Evolutionary conservation across 2,797 vertebrate species (phyloP), one percentile per base, ranked within the genome.

Genomic region (Champsocephalus esox): DNA sequence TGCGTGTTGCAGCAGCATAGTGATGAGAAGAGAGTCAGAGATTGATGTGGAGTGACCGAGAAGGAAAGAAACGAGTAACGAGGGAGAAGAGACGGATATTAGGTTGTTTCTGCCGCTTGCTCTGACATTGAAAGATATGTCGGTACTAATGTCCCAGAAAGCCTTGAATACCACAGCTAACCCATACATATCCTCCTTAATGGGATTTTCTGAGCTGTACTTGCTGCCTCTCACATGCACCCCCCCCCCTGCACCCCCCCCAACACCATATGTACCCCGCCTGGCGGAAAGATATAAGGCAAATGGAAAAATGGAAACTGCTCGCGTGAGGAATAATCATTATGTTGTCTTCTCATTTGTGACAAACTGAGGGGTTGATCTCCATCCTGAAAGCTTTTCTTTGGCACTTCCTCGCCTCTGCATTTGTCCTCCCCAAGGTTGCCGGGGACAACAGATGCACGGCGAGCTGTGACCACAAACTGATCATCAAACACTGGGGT

Each of bases 101-200:
- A 87, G 87, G 87, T 91, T 90, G 83, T 85, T 89, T 85, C 78
- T 76, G 73, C 62, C 3, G 57, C 83, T 88, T 74, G 68, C 83
- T 70, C 82, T 87, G 88, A 92, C 89, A 91, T 86, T 87, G 88
- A 90, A 87, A 87, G 86, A 91, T 89, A 87, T 87, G 88, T 85
- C 50, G 3, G 62, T 80, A 71, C 85, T 89, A 86, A 92, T 88
- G 87, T 90, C 85, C 82, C 77, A 85, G 81, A 90, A 90, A 90
- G 82, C 87, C 85, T 88, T 92, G 87, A 91, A 88, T 88, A 90
- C 88, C 80, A 84, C 87, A 78, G 62, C 73, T 84, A 90, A 87
- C 84, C 82, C 84, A 87, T 89, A 89, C 85, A 91, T 87, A 92
- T 90, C 80, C 75, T 28, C 56, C 74, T 84, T 92, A 92, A 92